A percentile compares a stretch with the other conserved stretches of the same genome.
phyloP scores from a whole-genome alignment of 2,113 vertebrate species.

The Atlantisia rogersi region DNA sequence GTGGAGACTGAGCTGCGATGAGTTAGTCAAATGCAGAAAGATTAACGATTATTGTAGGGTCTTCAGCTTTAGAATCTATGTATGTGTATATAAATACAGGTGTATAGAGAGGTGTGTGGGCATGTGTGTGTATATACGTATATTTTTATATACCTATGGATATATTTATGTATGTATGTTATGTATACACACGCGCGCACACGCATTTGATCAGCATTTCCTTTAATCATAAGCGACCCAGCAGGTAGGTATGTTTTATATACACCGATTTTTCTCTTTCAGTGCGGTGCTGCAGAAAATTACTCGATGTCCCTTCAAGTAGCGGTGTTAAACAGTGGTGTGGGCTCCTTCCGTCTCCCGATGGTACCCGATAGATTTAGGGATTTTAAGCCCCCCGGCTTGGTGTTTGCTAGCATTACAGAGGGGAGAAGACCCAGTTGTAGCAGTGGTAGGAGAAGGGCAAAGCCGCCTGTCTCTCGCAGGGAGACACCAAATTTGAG shows the following conservation, averaged over 20 bases:
- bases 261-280: not conserved
- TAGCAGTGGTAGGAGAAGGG: not conserved
- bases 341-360: not conserved
- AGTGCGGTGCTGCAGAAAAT: not conserved
- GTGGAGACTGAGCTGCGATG: not conserved
- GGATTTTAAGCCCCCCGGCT: not conserved
- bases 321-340: not conserved
- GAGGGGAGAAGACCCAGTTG: not conserved
- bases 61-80: not conserved
- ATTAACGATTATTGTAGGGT: not conserved
- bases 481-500: accelerated
- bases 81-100: not conserved
- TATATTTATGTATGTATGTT: not conserved
- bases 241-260: not conserved
- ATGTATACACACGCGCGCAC: not conserved
- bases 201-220: not conserved
- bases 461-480: not conserved
- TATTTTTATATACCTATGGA: not conserved
- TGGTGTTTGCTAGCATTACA: not conserved
- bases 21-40: not conserved
- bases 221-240: not conserved
- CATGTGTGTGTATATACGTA: not conserved
- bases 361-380: not conserved
- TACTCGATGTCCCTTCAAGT: not conserved
- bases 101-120: not conserved